These are phyloP conservation scores for Hyposoter dolosus DNA, from an alignment of 2,888 invertebrate species.

Conservation along the genomic window DNA sequence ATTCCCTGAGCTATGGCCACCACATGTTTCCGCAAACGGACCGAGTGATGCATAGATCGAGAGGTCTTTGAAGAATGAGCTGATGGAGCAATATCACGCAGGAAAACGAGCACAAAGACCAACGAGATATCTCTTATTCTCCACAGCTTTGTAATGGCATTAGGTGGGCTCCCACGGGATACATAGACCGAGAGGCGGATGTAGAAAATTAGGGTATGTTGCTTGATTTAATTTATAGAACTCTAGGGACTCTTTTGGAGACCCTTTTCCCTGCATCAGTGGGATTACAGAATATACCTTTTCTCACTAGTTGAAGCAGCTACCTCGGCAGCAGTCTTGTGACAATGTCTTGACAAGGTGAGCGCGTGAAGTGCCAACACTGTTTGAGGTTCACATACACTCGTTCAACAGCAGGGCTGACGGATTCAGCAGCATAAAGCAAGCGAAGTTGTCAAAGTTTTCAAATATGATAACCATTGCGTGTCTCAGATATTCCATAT, in stretches of 20 bases:
- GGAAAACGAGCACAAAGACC: neutral
- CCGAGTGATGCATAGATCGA: constrained; percentile 49
- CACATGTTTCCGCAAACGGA: constrained; percentile 63
- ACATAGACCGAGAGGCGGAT: constrained; percentile 10
- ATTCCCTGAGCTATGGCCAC: constrained; percentile 65
- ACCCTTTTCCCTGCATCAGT: constrained; percentile 7
- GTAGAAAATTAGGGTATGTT: constrained; percentile 55
- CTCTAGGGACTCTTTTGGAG: constrained; percentile 24
- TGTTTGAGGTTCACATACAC: neutral
- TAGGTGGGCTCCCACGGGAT: constrained; percentile 11
- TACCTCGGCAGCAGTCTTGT: constrained; percentile 8
- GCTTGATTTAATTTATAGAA: constrained; percentile 48
- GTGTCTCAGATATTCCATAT: neutral
- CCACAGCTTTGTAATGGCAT: neutral
- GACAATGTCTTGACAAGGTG: constrained; percentile 48
- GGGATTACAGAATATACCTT: constrained; percentile 21
- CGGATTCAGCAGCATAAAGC: constrained; percentile 14
- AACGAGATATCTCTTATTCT: constrained; percentile 11
- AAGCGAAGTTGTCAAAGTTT: constrained; percentile 11
- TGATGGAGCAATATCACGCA: constrained; percentile 42
- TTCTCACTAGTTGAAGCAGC: neutral
- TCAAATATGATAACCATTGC: constrained; percentile 5
- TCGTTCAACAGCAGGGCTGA: neutral
- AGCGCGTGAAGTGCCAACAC: constrained; percentile 27
- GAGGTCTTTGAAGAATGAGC: constrained; percentile 55